A percentile compares a stretch with the other conserved stretches of the same genome.
Conservation (phyloP, 1,140 invertebrate species). For the Zelostemma sp. region DNA sequence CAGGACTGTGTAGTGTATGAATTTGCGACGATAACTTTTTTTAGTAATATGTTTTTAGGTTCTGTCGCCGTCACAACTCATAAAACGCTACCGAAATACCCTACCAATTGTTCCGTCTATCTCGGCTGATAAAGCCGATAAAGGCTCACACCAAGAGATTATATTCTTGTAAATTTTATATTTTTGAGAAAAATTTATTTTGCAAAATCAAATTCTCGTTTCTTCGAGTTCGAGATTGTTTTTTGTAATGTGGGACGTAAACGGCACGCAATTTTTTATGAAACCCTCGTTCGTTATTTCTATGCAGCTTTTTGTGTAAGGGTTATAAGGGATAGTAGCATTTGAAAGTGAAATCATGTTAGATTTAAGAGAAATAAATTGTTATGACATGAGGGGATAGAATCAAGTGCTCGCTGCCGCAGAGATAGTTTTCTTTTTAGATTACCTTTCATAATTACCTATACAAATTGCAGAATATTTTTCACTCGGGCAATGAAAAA, state of each 20-base stretch:
- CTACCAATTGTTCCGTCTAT: no score
- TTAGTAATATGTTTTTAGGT: not conserved
- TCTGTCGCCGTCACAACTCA: not conserved
- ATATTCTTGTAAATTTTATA: no score
- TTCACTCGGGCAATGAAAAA: not conserved
- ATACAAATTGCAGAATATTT: not conserved
- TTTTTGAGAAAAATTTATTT: no score
- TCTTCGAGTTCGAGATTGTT: not conserved
- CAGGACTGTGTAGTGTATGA: no score
- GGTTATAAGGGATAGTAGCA: constrained; percentile 5
- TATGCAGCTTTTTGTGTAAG: constrained; percentile 1
- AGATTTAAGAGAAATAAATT: constrained; percentile 13
- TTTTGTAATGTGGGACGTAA: no score
- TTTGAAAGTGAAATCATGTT: constrained; percentile 14
- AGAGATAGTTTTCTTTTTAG: not conserved
- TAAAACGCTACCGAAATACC: no score
- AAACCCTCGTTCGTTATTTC: constrained; percentile 1
- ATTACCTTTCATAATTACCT: constrained; percentile 3
- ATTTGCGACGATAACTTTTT: not conserved
- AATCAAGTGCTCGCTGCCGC: constrained; percentile 11
- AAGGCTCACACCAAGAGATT: no score
- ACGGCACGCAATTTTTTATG: not conserved
- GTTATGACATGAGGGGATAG: constrained; percentile 22
- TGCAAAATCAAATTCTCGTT: not conserved
- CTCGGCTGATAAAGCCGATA: no score